phyloP scores from a whole-genome alignment of 2,113 vertebrate species.

The Calidris pugnax region DNA sequence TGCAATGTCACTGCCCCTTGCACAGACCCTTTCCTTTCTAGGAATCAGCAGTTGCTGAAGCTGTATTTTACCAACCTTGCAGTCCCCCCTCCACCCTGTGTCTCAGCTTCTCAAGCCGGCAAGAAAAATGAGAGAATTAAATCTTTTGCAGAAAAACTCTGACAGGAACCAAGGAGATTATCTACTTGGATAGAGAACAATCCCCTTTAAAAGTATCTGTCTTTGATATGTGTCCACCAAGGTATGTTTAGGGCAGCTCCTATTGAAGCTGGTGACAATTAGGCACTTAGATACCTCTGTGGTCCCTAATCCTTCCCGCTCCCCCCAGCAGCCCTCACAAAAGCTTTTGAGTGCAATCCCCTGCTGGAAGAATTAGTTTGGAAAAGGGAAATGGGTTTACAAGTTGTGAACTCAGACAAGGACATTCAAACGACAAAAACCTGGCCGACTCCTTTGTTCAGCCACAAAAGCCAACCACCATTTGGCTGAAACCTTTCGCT shows the following conservation, averaged over 20 bases:
- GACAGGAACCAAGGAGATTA: background rate
- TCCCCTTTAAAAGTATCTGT: background rate
- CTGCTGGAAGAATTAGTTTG: constrained; percentile 6
- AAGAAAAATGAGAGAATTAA: background rate
- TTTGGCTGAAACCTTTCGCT: background rate
- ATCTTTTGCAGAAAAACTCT: background rate
- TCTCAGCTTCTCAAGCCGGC: background rate
- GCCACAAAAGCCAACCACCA: constrained; percentile 26
- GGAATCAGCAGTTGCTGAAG: background rate
- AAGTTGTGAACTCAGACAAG: constrained; percentile 36
- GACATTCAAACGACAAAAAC: constrained; percentile 3
- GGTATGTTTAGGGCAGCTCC: background rate
- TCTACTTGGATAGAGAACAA: background rate
- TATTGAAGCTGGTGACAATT: background rate
- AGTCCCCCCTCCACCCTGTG: background rate
- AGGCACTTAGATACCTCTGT: background rate
- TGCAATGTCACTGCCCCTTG: background rate
- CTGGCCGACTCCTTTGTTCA: background rate
- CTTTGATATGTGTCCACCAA: constrained; percentile 24
- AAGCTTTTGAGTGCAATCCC: background rate
- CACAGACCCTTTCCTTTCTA: background rate
- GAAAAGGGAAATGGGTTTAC: constrained; percentile 48
- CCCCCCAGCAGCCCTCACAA: background rate
- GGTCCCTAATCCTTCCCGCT: background rate
- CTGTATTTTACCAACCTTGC: background rate